phyloP scores from a whole-genome alignment of 2,797 vertebrate species.

The Dryobates pubescens region DNA sequence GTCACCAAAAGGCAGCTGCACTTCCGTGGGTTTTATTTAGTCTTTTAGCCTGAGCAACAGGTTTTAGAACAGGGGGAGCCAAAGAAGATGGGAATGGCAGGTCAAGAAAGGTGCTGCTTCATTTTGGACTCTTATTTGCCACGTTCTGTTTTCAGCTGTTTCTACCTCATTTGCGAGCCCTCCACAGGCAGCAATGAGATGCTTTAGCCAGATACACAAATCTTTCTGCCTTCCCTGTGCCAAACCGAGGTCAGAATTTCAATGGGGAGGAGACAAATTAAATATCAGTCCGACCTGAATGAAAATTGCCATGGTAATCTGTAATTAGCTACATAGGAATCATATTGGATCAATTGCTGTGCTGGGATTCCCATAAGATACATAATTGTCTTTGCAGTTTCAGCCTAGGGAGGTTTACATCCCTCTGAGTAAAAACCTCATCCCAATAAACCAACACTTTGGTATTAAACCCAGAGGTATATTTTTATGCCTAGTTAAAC shows the following conservation, averaged over 20 bases:
- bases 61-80: neutral
- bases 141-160: neutral
- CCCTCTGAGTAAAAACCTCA: neutral
- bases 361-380: neutral
- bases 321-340: conserved; percentile 13
- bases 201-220: neutral
- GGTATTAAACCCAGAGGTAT: neutral
- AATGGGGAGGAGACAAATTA: neutral
- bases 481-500: neutral
- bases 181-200: neutral
- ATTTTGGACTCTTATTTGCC: neutral
- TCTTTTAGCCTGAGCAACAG: neutral
- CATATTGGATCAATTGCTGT: neutral
- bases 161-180: neutral
- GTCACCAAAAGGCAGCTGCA: neutral
- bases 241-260: neutral
- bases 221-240: neutral
- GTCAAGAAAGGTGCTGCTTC: neutral
- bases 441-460: neutral
- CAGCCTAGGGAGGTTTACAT: neutral
- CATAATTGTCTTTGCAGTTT: neutral
- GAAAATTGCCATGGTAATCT: conserved; percentile 25
- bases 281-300: neutral
- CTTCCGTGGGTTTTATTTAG: neutral
- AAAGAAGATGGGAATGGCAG: neutral